phyloP scores from a whole-genome alignment of 2,113 vertebrate genomes.

The Tretioscincus oriximinensis region DNA sequence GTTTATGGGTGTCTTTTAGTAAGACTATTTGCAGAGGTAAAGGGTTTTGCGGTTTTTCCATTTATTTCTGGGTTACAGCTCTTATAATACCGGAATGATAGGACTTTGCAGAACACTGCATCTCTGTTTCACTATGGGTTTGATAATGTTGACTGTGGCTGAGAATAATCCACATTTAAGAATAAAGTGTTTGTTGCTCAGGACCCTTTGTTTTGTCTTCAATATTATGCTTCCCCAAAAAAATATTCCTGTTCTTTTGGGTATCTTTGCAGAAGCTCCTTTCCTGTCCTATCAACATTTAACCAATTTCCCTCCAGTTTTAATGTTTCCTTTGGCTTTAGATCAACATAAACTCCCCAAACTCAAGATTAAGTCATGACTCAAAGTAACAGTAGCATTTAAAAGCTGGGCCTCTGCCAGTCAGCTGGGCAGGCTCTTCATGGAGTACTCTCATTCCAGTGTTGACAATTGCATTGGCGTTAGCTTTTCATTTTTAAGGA shows the following conservation, averaged over 20 bases:
- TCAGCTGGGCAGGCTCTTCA: conserved; percentile 57
- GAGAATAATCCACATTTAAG: not conserved
- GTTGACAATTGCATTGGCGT: conserved; percentile 62
- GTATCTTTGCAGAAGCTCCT: conserved; percentile 41
- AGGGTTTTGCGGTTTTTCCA: too few species aligned
- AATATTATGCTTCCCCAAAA: not conserved
- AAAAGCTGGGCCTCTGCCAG: conserved; percentile 67
- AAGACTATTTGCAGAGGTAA: not conserved
- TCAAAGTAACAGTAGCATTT: conserved; percentile 73
- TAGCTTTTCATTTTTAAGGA: conserved; percentile 61
- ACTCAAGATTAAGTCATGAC: conserved; percentile 72
- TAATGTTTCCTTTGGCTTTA: conserved; percentile 72
- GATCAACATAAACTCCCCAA: conserved; percentile 70
- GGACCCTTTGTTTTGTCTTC: not conserved
- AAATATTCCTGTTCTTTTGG: conserved; percentile 24
- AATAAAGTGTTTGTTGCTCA: not conserved
- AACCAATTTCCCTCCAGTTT: conserved; percentile 67
- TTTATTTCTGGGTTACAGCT: too few species aligned
- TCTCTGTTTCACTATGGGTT: not conserved
- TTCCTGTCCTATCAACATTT: conserved; percentile 66
- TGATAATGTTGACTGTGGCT: conserved; percentile 4
- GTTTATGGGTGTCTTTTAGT: not conserved
- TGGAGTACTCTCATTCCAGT: conserved; percentile 65
- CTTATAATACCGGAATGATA: too few species aligned
- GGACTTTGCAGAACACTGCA: too few species aligned